Evolutionary conservation across 2,888 invertebrate genomes (phyloP).

Genomic region (Zeuzera pyrina): DNA sequence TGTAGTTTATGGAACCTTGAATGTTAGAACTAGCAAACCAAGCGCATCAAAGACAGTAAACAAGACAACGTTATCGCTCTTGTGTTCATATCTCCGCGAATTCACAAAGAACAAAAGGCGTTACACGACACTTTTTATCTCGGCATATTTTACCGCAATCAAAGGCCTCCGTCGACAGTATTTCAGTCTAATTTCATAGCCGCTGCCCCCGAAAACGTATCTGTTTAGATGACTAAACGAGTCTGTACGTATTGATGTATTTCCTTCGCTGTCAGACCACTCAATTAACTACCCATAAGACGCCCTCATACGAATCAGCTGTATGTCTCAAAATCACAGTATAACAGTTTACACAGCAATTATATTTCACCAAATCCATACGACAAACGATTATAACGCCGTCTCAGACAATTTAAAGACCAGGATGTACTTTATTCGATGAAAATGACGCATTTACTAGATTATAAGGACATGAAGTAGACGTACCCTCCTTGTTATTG

Average conservation of each 20-base stretch:
- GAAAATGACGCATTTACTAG: constrained; percentile 73
- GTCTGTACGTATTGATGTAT: constrained; percentile 47
- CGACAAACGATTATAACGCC: constrained; percentile 15
- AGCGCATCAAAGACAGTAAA: constrained; percentile 56
- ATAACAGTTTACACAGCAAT: constrained; percentile 17
- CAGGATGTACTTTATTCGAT: constrained; percentile 51
- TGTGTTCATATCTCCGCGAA: constrained; percentile 38
- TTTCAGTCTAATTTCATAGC: constrained; percentile 19
- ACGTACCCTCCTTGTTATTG: constrained; percentile 72
- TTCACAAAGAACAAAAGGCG: constrained; percentile 59
- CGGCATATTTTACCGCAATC: constrained; percentile 27
- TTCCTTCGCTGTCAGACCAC: constrained; percentile 42
- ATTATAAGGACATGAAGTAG: constrained; percentile 61
- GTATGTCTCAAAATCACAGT: constrained; percentile 40
- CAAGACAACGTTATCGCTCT: constrained; percentile 49
- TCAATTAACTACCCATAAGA: constrained; percentile 36
- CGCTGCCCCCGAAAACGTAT: constrained; percentile 41
- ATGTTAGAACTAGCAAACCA: constrained; percentile 30
- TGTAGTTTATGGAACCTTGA: constrained; percentile 18
- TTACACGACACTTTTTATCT: constrained; percentile 44
- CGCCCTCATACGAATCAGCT: constrained; percentile 65
- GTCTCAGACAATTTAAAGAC: constrained; percentile 34
- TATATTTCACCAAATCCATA: neutral
- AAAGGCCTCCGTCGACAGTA: neutral
- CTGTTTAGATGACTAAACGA: constrained; percentile 62